Percentiles rank a stretch among this genome's conserved stretches.
These are phyloP conservation scores for Heliconius aoede DNA, from an alignment of 2,888 invertebrate genomes.

Conservation along the genomic window DNA sequence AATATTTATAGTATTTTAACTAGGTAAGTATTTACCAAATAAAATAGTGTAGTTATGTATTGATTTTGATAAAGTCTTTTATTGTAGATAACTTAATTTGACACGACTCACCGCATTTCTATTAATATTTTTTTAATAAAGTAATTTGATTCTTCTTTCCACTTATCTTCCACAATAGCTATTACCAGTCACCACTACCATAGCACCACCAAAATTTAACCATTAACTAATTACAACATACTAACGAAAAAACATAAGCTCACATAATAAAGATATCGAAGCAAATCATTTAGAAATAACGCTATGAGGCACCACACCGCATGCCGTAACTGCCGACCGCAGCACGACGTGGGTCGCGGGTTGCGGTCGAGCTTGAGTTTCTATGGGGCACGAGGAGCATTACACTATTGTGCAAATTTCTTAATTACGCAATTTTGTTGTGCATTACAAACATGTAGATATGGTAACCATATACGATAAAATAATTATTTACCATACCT, in stretches of 20 bases:
- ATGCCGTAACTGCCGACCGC: conserved; percentile 20
- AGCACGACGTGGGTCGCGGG: conserved; percentile 27
- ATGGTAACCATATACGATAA: background rate
- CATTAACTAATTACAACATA: background rate
- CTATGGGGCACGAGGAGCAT: conserved; percentile 20
- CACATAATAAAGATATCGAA: background rate
- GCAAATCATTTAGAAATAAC: conserved; percentile 20
- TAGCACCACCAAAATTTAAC: background rate
- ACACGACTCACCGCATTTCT: no score
- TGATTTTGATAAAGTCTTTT: no score
- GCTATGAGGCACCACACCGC: conserved; percentile 9
- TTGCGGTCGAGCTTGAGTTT: conserved; percentile 30
- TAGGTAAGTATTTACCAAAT: no score
- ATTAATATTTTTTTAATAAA: no score
- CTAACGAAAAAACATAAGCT: background rate
- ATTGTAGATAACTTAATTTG: no score
- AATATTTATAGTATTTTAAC: background rate
- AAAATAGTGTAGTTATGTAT: no score
- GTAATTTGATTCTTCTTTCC: no score
- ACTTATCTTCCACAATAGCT: no score
- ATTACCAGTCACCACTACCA: no score
- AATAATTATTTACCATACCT: background rate
- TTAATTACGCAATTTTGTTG: conserved; percentile 28
- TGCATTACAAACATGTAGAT: background rate
- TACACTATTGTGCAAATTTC: conserved; percentile 24